Percentiles rank a stretch among this genome's conserved stretches.
phyloP scores from a whole-genome alignment of 2,888 invertebrate species.

The Thelaira solivaga region DNA sequence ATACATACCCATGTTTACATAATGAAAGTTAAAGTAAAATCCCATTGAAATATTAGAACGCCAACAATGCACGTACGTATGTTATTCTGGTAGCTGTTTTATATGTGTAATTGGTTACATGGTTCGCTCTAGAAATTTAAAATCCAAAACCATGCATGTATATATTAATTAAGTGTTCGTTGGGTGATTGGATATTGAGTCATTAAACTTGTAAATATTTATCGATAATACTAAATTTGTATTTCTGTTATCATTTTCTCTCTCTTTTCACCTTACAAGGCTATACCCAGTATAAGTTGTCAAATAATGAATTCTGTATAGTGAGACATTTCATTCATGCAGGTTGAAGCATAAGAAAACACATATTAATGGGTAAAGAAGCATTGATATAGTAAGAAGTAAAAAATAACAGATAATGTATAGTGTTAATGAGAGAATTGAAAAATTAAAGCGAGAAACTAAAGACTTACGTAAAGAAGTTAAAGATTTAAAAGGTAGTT shows the following conservation, averaged over 20 bases:
- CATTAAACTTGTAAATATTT: not conserved
- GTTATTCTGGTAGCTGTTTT: too few relatives aligned
- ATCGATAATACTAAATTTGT: constrained; percentile 5
- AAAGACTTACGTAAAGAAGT: constrained; percentile 43
- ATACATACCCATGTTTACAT: too few relatives aligned
- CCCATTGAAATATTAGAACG: too few relatives aligned
- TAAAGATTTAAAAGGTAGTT: constrained; percentile 44
- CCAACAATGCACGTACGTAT: too few relatives aligned
- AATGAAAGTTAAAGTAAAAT: too few relatives aligned
- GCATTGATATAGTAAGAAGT: not conserved
- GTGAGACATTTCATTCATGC: constrained; percentile 46
- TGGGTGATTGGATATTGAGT: too few relatives aligned
- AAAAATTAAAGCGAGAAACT: constrained; percentile 48
- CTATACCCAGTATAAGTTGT: constrained; percentile 9
- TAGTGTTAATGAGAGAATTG: constrained; percentile 47
- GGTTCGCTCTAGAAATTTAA: too few relatives aligned
- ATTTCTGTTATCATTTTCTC: not conserved
- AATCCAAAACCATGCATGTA: too few relatives aligned
- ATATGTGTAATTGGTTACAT: too few relatives aligned
- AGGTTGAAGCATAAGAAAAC: constrained; percentile 7
- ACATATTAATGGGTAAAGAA: constrained; percentile 15
- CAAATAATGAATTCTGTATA: constrained; percentile 44
- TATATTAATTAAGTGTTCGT: too few relatives aligned
- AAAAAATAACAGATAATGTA: constrained; percentile 23
- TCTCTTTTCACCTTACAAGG: constrained; percentile 36